These are phyloP conservation scores for Malurus leucopterus DNA, from an alignment of 2,797 vertebrate species.

Conservation along the genomic window DNA sequence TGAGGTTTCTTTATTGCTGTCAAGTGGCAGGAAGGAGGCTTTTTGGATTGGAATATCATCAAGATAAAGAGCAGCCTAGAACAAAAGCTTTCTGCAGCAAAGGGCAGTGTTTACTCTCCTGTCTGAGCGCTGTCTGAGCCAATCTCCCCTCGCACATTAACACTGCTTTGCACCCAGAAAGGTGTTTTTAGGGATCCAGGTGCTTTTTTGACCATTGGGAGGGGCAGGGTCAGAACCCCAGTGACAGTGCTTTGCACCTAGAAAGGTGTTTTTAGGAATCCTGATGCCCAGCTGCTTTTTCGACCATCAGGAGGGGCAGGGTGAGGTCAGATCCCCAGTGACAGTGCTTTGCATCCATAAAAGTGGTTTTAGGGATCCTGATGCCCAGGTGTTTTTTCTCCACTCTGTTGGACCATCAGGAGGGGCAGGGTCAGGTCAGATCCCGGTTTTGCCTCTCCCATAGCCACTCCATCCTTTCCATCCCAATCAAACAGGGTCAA, in stretches of 20 bases:
- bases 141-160: not conserved
- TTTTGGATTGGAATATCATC: conserved; percentile 48
- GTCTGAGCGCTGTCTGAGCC: conserved; percentile 4
- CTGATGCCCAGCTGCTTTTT: too few species aligned
- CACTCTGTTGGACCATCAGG: not conserved
- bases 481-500: fast-evolving
- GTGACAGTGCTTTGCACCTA: too few species aligned
- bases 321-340: too few species aligned
- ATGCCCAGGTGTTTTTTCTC: not conserved
- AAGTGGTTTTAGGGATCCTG: too few species aligned
- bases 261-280: too few species aligned
- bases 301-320: not conserved
- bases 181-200: not conserved
- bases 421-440: too few species aligned
- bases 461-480: fast-evolving
- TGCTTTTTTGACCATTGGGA: not conserved
- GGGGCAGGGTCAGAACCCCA: not conserved
- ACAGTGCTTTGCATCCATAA: too few species aligned
- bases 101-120: conserved; percentile 22
- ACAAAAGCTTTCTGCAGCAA: conserved; percentile 46
- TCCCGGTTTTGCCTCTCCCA: fast-evolving
- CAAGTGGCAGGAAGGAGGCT: conserved; percentile 36
- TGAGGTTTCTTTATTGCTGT: conserved; percentile 44
- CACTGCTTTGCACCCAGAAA: not conserved
- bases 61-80: conserved; percentile 48